phyloP scores from a whole-genome alignment of 1,140 invertebrate genomes.

The Centruroides vittatus region DNA sequence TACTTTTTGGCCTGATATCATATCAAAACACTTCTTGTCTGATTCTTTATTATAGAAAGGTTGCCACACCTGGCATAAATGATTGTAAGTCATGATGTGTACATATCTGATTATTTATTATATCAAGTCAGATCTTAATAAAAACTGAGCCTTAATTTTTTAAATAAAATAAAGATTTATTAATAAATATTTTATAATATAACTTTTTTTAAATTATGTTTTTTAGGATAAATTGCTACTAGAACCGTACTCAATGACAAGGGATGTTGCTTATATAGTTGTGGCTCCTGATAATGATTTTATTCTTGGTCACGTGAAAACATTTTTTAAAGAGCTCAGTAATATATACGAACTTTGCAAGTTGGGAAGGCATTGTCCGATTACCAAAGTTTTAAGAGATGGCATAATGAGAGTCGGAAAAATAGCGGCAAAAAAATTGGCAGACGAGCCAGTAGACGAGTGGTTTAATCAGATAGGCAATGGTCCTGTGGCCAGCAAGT shows the following conservation, averaged over 20 bases:
- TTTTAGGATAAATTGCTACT: slow-evolving; percentile 65
- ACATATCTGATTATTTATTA: no score
- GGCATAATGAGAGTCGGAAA: slow-evolving; percentile 78
- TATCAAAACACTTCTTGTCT: no score
- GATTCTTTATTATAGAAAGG: no score
- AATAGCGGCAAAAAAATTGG: slow-evolving; percentile 40
- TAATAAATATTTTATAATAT: neutral
- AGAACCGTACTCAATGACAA: slow-evolving; percentile 81
- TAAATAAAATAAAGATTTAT: no score
- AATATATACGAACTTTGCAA: slow-evolving; percentile 67
- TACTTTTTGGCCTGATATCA: no score
- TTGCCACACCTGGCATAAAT: no score
- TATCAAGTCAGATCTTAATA: no score
- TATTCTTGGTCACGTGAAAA: slow-evolving; percentile 56
- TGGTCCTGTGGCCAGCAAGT: slow-evolving; percentile 57
- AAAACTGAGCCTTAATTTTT: no score
- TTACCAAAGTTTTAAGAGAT: slow-evolving; percentile 18
- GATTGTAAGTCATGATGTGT: no score
- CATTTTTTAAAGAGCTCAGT: slow-evolving; percentile 85
- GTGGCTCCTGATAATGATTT: slow-evolving; percentile 83
- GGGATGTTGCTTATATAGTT: slow-evolving; percentile 89
- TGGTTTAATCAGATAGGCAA: slow-evolving; percentile 69
- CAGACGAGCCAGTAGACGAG: slow-evolving; percentile 65
- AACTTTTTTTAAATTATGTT: slow-evolving; percentile 1
- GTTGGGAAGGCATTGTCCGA: slow-evolving; percentile 20